Conservation (phyloP, 2,888 invertebrate genomes). For the Lepas anatifera region DNA sequence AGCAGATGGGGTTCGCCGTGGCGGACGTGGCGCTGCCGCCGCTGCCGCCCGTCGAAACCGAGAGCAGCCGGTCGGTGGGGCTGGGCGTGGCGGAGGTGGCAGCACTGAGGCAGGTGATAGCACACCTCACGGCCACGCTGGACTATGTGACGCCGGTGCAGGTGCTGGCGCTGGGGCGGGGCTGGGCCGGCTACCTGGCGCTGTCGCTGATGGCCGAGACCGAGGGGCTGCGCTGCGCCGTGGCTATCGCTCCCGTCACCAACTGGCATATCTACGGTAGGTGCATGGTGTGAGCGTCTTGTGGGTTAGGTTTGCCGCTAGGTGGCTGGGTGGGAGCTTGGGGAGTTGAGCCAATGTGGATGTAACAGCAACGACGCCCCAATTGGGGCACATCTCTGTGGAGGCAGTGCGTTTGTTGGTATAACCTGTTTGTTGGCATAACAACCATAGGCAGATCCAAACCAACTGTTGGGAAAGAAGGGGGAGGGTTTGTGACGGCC, state of each 20-base stretch:
- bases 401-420: too few relatives aligned
- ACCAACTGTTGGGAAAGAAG: too few relatives aligned
- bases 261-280: conserved; percentile 75
- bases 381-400: too few relatives aligned
- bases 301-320: too few relatives aligned
- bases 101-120: conserved; percentile 51
- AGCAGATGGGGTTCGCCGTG: conserved; percentile 76
- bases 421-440: too few relatives aligned
- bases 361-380: too few relatives aligned
- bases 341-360: too few relatives aligned
- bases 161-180: conserved; percentile 92
- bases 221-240: conserved; percentile 83
- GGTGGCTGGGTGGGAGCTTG: too few relatives aligned
- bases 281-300: too few relatives aligned
- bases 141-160: conserved; percentile 79
- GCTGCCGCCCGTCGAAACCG: conserved; percentile 66
- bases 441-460: too few relatives aligned
- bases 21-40: conserved; percentile 51
- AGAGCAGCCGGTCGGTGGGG: conserved; percentile 48
- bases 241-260: conserved; percentile 87
- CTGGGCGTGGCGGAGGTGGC: conserved; percentile 81
- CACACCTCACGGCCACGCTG: conserved; percentile 70
- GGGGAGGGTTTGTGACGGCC: too few relatives aligned
- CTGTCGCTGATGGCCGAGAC: conserved; percentile 64
- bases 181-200: conserved; percentile 90